Conservation (phyloP, 30 jellyfish, hydroid and myxozoan species). For the Mastigias papua region DNA sequence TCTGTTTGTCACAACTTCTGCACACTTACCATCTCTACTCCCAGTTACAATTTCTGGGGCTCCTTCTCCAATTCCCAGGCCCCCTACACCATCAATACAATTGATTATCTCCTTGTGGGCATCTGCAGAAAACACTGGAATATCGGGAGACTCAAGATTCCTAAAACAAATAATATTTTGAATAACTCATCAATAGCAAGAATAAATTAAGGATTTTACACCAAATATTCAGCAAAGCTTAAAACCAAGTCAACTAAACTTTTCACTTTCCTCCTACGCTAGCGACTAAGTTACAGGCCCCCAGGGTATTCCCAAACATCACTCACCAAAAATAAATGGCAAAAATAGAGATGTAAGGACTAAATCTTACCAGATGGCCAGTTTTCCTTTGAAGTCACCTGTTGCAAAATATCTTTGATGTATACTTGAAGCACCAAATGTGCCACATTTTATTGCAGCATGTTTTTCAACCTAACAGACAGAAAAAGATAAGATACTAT, state of each 20-base stretch:
- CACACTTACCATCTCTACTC: conserved; percentile 95
- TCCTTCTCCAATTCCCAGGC: conserved; percentile 97
- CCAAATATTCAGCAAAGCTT: neutral
- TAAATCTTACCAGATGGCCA: conserved; percentile 89
- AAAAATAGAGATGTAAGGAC: too few relatives aligned
- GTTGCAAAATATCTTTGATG: conserved; percentile 91
- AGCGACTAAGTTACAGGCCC: too few relatives aligned
- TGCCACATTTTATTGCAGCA: conserved; percentile 93
- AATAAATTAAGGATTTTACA: neutral
- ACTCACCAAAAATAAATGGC: too few relatives aligned
- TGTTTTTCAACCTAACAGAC: conserved; percentile 24
- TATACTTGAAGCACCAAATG: conserved; percentile 93
- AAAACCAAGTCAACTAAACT: too few relatives aligned
- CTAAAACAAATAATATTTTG: too few relatives aligned
- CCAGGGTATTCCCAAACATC: too few relatives aligned
- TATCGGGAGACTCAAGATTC: conserved; percentile 89
- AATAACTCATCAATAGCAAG: neutral
- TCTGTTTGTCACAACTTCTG: neutral
- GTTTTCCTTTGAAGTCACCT: conserved; percentile 93
- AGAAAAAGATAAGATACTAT: neutral
- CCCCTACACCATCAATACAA: conserved; percentile 96
- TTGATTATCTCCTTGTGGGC: conserved; percentile 95
- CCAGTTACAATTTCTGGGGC: conserved; percentile 98
- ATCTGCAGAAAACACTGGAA: conserved; percentile 85
- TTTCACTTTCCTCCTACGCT: too few relatives aligned